These are phyloP conservation scores for Odocoileus hemionus DNA, from an alignment of 2,113 vertebrate species.

Conservation along the genomic window DNA sequence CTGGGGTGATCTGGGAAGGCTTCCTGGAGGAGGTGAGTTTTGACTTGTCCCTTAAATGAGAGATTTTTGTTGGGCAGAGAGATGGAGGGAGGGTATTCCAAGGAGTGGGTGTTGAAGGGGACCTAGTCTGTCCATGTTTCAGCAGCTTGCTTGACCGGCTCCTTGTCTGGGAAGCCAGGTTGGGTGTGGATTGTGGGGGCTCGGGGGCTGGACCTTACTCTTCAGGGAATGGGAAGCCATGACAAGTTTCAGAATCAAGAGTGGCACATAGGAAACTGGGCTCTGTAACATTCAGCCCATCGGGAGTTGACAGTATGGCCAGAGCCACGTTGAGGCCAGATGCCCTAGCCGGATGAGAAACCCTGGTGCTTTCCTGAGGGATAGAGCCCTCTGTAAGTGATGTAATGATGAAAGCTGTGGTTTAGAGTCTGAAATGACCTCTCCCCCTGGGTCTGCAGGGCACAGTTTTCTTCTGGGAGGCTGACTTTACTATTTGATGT, in stretches of 20 bases:
- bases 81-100: not conserved
- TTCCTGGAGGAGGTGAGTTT: not conserved
- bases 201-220: not conserved
- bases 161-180: not conserved
- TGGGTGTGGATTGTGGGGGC: not conserved
- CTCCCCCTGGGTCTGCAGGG: not conserved
- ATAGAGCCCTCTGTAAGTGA: not conserved
- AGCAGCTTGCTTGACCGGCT: not conserved
- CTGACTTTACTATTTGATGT: not conserved
- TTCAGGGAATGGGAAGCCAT: not conserved
- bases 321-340: rapidly evolving
- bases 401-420: not conserved
- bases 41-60: not conserved
- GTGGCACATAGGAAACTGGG: not conserved
- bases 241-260: not conserved
- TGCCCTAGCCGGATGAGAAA: not conserved
- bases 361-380: not conserved
- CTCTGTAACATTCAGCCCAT: not conserved
- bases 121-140: not conserved
- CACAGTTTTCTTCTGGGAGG: not conserved
- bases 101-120: not conserved
- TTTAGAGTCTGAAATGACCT: not conserved
- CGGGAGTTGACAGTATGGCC: not conserved
- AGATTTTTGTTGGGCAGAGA: not conserved
- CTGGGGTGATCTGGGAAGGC: not conserved